Percentiles rank a stretch among this genome's conserved stretches.
Evolutionary conservation across 2,888 invertebrate species (phyloP).

Genomic region (Itoplectis maculator): DNA sequence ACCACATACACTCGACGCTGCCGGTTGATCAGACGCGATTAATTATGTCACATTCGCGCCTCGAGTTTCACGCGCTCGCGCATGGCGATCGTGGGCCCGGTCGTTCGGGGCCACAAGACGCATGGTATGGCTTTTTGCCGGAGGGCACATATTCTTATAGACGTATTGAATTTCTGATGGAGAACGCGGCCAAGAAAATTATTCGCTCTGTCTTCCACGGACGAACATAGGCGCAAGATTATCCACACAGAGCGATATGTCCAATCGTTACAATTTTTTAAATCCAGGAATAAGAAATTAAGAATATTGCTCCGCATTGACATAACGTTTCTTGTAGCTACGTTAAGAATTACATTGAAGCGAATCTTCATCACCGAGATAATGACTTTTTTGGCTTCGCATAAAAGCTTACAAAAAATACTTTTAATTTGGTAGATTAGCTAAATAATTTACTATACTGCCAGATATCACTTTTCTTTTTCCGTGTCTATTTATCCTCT

Average conservation of each 20-base stretch:
- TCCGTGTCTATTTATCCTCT: background rate
- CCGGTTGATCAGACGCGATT: constrained; percentile 57
- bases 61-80: constrained; percentile 55
- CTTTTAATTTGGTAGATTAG: too few species aligned
- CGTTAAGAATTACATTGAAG: background rate
- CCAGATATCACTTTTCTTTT: background rate
- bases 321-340: background rate
- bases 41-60: constrained; percentile 64
- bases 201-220: constrained; percentile 25
- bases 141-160: constrained; percentile 32
- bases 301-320: background rate
- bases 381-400: too few species aligned
- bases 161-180: constrained; percentile 45
- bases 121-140: background rate
- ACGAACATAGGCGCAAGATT: background rate
- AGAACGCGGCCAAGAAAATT: constrained; percentile 44
- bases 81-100: constrained; percentile 17
- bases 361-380: background rate
- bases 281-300: background rate
- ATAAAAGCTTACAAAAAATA: too few species aligned
- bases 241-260: background rate
- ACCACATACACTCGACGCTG: constrained; percentile 5
- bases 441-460: too few species aligned
- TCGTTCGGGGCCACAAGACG: constrained; percentile 21
- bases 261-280: constrained; percentile 1